Base-by-base conservation (phyloP, 1,140 invertebrate species). In the Drosophila arawakana region DNA sequence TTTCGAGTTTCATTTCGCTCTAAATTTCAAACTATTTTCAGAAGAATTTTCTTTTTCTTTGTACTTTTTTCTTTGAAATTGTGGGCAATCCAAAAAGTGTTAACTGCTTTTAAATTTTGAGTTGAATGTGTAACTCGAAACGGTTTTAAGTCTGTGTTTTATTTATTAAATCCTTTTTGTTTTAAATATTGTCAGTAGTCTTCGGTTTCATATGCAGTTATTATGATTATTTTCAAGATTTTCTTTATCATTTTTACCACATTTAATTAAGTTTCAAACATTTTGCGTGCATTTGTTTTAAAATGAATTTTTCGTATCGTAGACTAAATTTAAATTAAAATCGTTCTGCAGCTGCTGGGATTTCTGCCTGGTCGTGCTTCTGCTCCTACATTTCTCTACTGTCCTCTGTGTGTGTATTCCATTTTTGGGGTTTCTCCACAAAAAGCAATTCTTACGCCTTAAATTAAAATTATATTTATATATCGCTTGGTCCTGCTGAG, bases 391-490 rank as follows among this genome's bases (percentile, higher is more conserved):
- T 21, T 21, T 21, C 18, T 30, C 25, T 30, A 30, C 25, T 30
- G 25, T 30, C 6, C 25, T 30, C 4, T 30, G 25, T 30, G 25
- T 30, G 6, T 30, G 6, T 30, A 30, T 5, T 30, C 25, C 25
- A 30, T 30, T 5, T 30, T 30, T 30, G 13, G 67, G 35, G 55
- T 73, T 50, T 55, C n/a, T n/a, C 76, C 70, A 71, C 71, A 79
- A 80, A 81, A 88, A 88, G 80, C 78, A 91, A 88, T 78, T 90
- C 80, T 89, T 91, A 91, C 73, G 89, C 78, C 88, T 91, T 91
- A 89, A 88, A 81, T 89, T 90, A 82, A 91, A 88, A 88, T 88
- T 88, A 89, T 88, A 91, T 89, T 75, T 88, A 89, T 88, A 89
- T 80, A 60, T 77, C 79, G 49, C 55, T 49, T 63, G 43, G 41